Base-by-base conservation (phyloP, 2,888 invertebrate species). In the Sclerodermus sp. region DNA sequence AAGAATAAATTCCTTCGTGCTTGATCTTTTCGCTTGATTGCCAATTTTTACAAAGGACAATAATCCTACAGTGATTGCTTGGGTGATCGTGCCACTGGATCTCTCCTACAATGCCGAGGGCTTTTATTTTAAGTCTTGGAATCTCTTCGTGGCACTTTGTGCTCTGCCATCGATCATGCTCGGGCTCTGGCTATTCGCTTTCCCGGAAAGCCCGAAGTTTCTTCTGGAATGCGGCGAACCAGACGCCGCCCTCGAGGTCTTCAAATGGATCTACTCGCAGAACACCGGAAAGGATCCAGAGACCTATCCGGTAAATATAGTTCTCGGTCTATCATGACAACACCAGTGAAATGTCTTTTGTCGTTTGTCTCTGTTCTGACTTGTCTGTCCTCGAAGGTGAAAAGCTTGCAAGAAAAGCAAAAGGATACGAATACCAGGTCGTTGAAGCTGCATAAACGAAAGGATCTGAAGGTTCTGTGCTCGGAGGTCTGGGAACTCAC, bases 171-270 rank as follows among this genome's bases (percentile, higher is more conserved):
- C 89, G 57, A 79, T 88, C 16, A 58, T 86, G 60, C 82, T 88
- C 32, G 87, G 82, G 1, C 72, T 87, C 55, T 90, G 89, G 89
- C 79, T 90, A 8, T 82, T 88, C 63, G 81, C 84, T 51, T 90
- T 90, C 78, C 90, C 90, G 0, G 91, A 91, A 78, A 90, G 90
- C 71, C 91, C 91, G 1, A 91, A 91, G 76, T 91, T 90, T 77
- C 82, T 91, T 67, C 82, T 91, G 74, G 90, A 90, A 76, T 87
- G 87, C 67, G 90, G 90, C 0, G 89, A 90, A 73, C 84, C 88
- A 17, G 89, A 90, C 41, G 88, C 87, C 36, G 90, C 91, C 0
- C 80, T 91, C 5, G 81, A 83, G 37, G 84, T 87, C 18, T 83
- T 91, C 63, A 81, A 80, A 57, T 82, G 74, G 58, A 88, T 92